Evolutionary conservation across 2,113 vertebrate genomes (phyloP).

Genomic region (Ceuthmochares aereus): DNA sequence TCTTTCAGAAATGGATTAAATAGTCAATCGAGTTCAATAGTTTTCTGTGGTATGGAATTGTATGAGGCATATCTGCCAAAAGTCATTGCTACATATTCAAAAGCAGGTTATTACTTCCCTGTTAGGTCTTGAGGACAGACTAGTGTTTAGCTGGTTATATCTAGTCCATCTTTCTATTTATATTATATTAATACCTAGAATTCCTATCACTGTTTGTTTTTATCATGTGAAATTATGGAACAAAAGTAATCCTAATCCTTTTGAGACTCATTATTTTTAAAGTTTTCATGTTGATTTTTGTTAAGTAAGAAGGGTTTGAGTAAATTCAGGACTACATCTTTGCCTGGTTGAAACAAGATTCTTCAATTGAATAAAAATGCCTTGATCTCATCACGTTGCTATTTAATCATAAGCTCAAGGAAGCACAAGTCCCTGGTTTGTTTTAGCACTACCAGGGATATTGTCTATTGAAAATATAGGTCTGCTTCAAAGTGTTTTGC

Average conservation of each 20-base stretch:
- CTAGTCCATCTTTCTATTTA: slow-evolving; percentile 73
- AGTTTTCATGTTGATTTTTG: slow-evolving; percentile 71
- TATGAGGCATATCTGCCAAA: slow-evolving; percentile 66
- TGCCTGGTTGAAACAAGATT: slow-evolving; percentile 46
- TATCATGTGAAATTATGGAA: slow-evolving; percentile 65
- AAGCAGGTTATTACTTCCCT: slow-evolving; percentile 61
- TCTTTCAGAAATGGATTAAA: slow-evolving; percentile 66
- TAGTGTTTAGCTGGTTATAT: slow-evolving; percentile 76
- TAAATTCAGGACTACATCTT: slow-evolving; percentile 54
- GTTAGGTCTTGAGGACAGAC: slow-evolving; percentile 75
- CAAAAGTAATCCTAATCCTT: slow-evolving; percentile 60
- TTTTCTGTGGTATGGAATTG: slow-evolving; percentile 45
- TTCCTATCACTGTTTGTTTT: slow-evolving; percentile 52
- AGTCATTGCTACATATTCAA: slow-evolving; percentile 58
- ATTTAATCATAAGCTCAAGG: slow-evolving; percentile 51
- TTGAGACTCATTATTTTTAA: slow-evolving; percentile 68
- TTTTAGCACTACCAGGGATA: background rate
- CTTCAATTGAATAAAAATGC: slow-evolving; percentile 49
- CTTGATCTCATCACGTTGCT: slow-evolving; percentile 11
- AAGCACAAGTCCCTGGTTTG: slow-evolving; percentile 26
- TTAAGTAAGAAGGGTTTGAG: slow-evolving; percentile 46
- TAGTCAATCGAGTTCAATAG: slow-evolving; percentile 55
- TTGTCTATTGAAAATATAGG: background rate
- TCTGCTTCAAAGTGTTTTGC: background rate
- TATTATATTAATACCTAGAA: slow-evolving; percentile 74